phyloP scores from a whole-genome alignment of 2,888 invertebrate species.

The Callimorpha dominula region DNA sequence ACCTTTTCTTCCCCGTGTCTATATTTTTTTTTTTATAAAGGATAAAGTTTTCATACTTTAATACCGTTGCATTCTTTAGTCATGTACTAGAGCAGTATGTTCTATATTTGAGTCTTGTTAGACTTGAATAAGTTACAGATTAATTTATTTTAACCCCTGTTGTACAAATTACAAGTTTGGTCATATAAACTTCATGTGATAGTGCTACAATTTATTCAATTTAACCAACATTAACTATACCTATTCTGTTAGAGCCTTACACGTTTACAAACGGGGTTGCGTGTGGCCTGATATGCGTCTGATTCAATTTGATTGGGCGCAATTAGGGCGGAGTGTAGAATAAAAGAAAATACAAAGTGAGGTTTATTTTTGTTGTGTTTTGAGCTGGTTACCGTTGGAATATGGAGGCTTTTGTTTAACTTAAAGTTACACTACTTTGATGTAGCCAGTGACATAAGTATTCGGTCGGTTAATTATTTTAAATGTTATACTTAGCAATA shows the following conservation, averaged over 20 bases:
- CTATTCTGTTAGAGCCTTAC: constrained; percentile 15
- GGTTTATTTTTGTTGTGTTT: constrained; percentile 16
- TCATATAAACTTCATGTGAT: not conserved
- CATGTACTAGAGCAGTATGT: not conserved
- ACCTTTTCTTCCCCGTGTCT: constrained; percentile 1
- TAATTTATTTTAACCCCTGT: not conserved
- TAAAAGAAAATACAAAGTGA: constrained; percentile 31
- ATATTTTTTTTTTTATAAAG: not conserved
- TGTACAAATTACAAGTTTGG: not conserved
- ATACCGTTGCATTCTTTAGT: not conserved
- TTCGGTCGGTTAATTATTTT: not conserved
- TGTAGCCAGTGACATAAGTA: too few species aligned
- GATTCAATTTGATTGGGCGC: constrained; percentile 54
- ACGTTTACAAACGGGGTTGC: constrained; percentile 41
- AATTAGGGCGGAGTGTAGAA: constrained; percentile 43
- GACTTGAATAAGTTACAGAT: too few species aligned
- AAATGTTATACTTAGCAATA: not conserved
- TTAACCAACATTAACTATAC: constrained; percentile 11
- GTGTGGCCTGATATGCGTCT: constrained; percentile 44
- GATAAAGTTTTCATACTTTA: not conserved
- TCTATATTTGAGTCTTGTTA: not conserved
- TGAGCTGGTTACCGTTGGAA: not conserved
- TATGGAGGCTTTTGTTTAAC: not conserved
- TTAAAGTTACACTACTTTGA: not conserved
- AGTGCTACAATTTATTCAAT: not conserved